phyloP scores from a whole-genome alignment of 2,888 invertebrate species.

The Odontomyia ornata region DNA sequence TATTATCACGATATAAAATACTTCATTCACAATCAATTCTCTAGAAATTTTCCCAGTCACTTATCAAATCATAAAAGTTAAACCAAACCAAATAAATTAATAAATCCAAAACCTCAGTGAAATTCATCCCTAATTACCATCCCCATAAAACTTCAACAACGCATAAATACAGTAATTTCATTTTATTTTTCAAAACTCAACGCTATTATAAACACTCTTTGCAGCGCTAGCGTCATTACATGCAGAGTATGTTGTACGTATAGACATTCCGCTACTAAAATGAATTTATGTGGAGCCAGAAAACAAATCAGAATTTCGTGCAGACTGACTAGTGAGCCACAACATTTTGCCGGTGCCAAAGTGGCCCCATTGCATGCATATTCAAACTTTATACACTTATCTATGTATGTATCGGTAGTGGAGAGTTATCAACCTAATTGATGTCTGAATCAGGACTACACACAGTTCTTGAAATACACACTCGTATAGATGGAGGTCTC shows the following conservation, averaged over 20 bases:
- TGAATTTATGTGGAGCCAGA: conserved; percentile 7
- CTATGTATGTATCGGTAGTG: background rate
- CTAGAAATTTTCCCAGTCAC: too few relatives aligned
- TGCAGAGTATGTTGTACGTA: background rate
- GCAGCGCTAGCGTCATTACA: background rate
- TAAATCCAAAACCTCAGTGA: too few relatives aligned
- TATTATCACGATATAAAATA: too few relatives aligned
- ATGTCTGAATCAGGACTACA: conserved; percentile 5
- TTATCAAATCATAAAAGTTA: too few relatives aligned
- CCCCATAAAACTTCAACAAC: too few relatives aligned
- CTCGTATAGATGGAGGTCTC: background rate
- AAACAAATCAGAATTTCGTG: background rate
- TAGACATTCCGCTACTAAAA: background rate
- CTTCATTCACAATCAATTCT: too few relatives aligned
- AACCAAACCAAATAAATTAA: too few relatives aligned
- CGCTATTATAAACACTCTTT: background rate
- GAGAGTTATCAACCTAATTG: conserved; percentile 29
- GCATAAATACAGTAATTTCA: too few relatives aligned
- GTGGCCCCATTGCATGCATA: too few relatives aligned
- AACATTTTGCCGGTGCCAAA: too few relatives aligned
- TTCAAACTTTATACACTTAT: background rate
- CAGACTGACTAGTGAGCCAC: too few relatives aligned
- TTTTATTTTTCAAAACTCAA: background rate
- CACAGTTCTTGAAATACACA: conserved; percentile 12
- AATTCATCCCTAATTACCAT: too few relatives aligned